These are phyloP conservation scores for Ophion slaviceki DNA, from an alignment of 2,888 invertebrate genomes.

Conservation along the genomic window DNA sequence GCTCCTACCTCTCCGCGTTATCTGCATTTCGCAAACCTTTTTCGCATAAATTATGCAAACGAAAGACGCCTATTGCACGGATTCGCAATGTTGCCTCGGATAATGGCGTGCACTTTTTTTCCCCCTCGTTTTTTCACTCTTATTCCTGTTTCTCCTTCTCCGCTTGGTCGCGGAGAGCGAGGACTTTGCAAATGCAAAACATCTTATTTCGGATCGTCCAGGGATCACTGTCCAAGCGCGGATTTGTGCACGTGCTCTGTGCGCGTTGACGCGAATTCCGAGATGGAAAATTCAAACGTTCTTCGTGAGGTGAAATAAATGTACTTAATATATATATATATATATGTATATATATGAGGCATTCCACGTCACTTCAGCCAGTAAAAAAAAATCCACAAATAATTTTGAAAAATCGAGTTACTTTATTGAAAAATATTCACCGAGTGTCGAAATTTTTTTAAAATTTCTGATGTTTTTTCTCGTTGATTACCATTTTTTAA, in stretches of 20 bases:
- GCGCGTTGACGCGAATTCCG: constrained; percentile 1
- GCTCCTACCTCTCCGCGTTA: constrained; percentile 40
- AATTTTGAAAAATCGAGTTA: too few species aligned
- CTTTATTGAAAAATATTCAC: too few species aligned
- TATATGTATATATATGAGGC: too few species aligned
- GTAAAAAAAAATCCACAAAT: too few species aligned
- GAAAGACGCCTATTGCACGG: constrained; percentile 64
- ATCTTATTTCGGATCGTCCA: constrained; percentile 43
- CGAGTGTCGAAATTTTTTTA: too few species aligned
- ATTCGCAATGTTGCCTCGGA: constrained; percentile 50
- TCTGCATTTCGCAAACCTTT: constrained; percentile 63
- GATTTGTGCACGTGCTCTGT: background rate
- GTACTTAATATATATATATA: too few species aligned
- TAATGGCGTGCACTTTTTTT: constrained; percentile 38
- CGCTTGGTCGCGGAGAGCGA: constrained; percentile 18
- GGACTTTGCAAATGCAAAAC: constrained; percentile 47
- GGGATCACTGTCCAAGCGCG: constrained; percentile 13
- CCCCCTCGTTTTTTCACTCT: constrained; percentile 3
- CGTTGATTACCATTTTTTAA: too few species aligned
- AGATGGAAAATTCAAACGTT: constrained; percentile 3
- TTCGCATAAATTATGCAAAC: constrained; percentile 66
- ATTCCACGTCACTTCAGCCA: too few species aligned
- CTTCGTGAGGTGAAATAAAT: background rate
- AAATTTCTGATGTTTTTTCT: too few species aligned
- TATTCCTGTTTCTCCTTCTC: constrained; percentile 21